Conservation (phyloP, 1,140 invertebrate genomes). For the Neodiprion lecontei region DNA sequence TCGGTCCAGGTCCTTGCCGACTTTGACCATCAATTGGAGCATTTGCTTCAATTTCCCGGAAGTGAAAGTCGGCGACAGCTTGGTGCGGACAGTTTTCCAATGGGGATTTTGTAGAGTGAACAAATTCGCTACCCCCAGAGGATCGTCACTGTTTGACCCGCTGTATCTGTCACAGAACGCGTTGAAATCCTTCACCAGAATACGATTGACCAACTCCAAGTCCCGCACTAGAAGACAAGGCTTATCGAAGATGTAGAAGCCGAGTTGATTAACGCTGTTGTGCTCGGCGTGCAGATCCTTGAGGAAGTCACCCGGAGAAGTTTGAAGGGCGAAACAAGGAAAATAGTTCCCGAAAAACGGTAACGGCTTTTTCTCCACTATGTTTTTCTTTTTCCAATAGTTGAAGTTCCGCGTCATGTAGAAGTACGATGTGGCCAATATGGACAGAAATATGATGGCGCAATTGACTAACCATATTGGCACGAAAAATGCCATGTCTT, state of each 20-base stretch:
- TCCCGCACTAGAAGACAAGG: slow-evolving; percentile 38
- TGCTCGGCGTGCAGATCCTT: slow-evolving; percentile 35
- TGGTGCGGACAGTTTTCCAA: slow-evolving; percentile 57
- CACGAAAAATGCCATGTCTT: neutral
- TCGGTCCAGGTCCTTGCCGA: slow-evolving; percentile 40
- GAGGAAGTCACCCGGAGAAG: slow-evolving; percentile 23
- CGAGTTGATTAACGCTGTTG: slow-evolving; percentile 25
- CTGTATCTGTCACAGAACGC: slow-evolving; percentile 46
- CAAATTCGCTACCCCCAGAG: slow-evolving; percentile 26
- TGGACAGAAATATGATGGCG: no score
- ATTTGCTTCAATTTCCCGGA: slow-evolving; percentile 58
- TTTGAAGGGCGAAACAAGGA: slow-evolving; percentile 26
- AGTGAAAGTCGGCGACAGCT: slow-evolving; percentile 60
- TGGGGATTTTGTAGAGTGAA: slow-evolving; percentile 31
- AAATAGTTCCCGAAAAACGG: slow-evolving; percentile 50
- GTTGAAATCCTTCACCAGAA: slow-evolving; percentile 49
- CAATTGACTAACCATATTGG: no score
- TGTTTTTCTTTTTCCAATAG: slow-evolving; percentile 59
- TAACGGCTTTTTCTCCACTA: slow-evolving; percentile 44
- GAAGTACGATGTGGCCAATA: slow-evolving; percentile 10
- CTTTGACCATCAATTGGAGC: slow-evolving; percentile 26
- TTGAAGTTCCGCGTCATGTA: slow-evolving; percentile 39
- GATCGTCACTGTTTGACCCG: slow-evolving; percentile 45
- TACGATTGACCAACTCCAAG: slow-evolving; percentile 39
- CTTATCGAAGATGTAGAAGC: slow-evolving; percentile 28